Percentiles rank a stretch among this genome's conserved stretches.
phyloP scores from a whole-genome alignment of 2,797 vertebrate genomes.

The Holocentrus rufus region DNA sequence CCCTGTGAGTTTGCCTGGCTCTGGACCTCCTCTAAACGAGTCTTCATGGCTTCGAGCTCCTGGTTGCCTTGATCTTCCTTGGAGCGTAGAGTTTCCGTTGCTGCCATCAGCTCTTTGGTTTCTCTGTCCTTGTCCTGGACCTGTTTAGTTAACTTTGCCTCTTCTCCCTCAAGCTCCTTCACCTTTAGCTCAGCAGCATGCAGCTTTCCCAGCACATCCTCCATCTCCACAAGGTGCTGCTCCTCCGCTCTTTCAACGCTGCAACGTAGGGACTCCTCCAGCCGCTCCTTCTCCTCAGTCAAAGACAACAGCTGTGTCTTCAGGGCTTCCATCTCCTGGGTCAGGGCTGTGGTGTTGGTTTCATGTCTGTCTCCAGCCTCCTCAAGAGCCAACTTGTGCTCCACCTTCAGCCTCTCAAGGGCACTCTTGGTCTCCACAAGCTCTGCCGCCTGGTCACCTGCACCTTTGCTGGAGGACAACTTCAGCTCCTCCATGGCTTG shows the following conservation, averaged over 20 bases:
- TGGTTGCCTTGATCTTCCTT: slow-evolving; percentile 87
- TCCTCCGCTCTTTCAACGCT: slow-evolving; percentile 90
- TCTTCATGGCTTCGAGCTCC: slow-evolving; percentile 85
- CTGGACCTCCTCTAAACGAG: slow-evolving; percentile 84
- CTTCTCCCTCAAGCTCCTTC: slow-evolving; percentile 90
- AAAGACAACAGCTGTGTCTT: slow-evolving; percentile 78
- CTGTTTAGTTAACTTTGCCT: slow-evolving; percentile 79
- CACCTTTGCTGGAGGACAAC: slow-evolving; percentile 86
- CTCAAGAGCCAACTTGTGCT: slow-evolving; percentile 84
- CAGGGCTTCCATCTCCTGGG: slow-evolving; percentile 81
- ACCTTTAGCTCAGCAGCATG: slow-evolving; percentile 90
- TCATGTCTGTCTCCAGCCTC: slow-evolving; percentile 78
- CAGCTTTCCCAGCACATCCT: slow-evolving; percentile 93
- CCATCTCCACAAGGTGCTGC: slow-evolving; percentile 97
- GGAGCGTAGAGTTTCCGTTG: slow-evolving; percentile 83
- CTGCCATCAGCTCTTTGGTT: slow-evolving; percentile 85
- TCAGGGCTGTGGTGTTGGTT: slow-evolving; percentile 72
- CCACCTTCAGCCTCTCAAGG: slow-evolving; percentile 85
- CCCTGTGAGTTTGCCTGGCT: slow-evolving; percentile 82
- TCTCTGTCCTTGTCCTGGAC: slow-evolving; percentile 83
- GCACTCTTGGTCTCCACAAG: slow-evolving; percentile 87
- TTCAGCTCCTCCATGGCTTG: slow-evolving; percentile 92
- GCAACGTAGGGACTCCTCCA: slow-evolving; percentile 84
- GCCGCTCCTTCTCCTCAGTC: slow-evolving; percentile 87
- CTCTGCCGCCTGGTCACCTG: slow-evolving; percentile 83